phyloP scores from a whole-genome alignment of 2,113 vertebrate species.

The Platycercus adscitus region DNA sequence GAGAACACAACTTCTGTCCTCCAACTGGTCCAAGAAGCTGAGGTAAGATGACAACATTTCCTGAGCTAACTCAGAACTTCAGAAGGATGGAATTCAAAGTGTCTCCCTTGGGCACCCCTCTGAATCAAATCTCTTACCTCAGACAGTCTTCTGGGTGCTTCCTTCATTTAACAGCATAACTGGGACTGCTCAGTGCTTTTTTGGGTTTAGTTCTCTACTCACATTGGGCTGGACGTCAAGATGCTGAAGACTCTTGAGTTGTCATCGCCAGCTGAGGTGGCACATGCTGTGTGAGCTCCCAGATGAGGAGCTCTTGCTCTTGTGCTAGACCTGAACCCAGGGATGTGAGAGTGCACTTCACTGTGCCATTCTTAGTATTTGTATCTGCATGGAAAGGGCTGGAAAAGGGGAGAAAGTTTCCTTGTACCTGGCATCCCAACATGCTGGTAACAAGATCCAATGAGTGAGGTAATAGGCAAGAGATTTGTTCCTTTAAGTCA shows the following conservation, averaged over 20 bases:
- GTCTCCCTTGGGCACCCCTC: background rate
- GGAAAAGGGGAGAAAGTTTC: background rate
- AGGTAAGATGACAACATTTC: background rate
- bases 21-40: background rate
- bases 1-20: background rate
- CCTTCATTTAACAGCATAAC: background rate
- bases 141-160: background rate
- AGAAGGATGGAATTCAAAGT: background rate
- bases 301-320: background rate
- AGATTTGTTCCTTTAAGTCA: background rate
- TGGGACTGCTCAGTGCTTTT: background rate
- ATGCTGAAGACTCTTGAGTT: background rate
- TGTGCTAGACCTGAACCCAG: background rate
- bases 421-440: background rate
- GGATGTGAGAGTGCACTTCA: background rate
- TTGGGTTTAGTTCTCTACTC: background rate
- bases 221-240: background rate
- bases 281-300: background rate
- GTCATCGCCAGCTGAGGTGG: background rate
- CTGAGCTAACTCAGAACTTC: background rate
- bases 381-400: background rate
- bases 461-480: background rate
- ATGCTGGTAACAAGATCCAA: background rate
- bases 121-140: background rate
- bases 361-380: background rate